Evolutionary conservation across 2,888 invertebrate species (phyloP).

Genomic region (Melitaea athalia): DNA sequence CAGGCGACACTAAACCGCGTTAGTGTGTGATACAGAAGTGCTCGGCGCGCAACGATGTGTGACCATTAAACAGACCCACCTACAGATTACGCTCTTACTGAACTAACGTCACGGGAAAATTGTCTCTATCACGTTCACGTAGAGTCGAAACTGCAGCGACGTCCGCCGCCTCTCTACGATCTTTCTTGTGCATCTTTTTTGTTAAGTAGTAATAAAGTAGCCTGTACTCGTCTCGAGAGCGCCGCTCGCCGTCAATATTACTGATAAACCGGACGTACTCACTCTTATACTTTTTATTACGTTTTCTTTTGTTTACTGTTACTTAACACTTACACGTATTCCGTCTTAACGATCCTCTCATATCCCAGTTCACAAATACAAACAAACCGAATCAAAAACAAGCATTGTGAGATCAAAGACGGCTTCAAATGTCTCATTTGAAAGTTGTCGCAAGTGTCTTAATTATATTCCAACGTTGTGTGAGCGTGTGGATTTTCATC

Average conservation of each 20-base stretch:
- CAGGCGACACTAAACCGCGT: neutral
- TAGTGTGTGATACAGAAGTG: constrained; percentile 1
- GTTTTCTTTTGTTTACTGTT: too few species aligned
- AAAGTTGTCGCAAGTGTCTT: too few species aligned
- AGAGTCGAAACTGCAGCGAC: neutral
- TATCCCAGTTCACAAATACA: neutral
- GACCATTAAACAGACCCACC: constrained; percentile 8
- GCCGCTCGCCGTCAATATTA: constrained; percentile 8
- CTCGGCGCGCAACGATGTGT: neutral
- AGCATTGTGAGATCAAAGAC: too few species aligned
- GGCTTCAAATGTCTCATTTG: too few species aligned
- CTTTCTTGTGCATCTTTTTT: neutral
- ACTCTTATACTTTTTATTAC: neutral
- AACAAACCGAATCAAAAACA: neutral
- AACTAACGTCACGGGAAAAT: neutral
- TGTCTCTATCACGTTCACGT: neutral
- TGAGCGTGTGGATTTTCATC: too few species aligned
- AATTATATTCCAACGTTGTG: too few species aligned
- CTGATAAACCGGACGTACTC: constrained; percentile 6
- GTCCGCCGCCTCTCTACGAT: neutral
- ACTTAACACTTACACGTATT: neutral
- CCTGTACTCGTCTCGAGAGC: constrained; percentile 1
- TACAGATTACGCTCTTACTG: neutral
- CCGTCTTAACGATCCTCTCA: neutral
- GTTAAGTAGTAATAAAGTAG: constrained; percentile 19